Evolutionary conservation across 2,113 vertebrate species (phyloP).

Genomic region (Pelusios castaneus): DNA sequence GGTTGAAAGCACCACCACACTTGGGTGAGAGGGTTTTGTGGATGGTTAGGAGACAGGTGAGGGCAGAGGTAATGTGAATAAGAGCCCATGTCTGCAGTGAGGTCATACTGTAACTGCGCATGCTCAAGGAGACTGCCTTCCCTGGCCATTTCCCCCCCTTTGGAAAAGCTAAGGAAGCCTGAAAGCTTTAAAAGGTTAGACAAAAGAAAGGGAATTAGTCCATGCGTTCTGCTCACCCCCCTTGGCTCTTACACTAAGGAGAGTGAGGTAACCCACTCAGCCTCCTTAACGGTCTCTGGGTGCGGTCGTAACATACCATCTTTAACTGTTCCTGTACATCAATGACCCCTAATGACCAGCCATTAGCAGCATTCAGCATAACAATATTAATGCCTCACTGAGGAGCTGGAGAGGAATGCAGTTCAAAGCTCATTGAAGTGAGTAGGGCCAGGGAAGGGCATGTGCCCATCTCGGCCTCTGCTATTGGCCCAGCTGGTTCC

Average conservation of each 20-base stretch:
- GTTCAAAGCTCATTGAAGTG: not conserved
- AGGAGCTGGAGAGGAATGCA: not conserved
- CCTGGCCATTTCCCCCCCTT: not conserved
- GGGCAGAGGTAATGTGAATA: not conserved
- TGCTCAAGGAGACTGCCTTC: not conserved
- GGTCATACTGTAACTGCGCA: not conserved
- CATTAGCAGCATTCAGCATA: constrained; percentile 47
- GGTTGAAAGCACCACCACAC: not conserved
- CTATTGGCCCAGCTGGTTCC: not conserved
- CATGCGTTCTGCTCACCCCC: not conserved
- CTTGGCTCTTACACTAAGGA: not conserved
- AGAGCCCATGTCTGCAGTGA: not conserved
- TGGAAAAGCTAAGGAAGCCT: not conserved
- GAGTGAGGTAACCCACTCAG: not conserved
- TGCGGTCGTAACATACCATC: not conserved
- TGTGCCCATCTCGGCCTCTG: not conserved
- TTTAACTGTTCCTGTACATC: not conserved
- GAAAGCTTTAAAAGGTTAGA: not conserved
- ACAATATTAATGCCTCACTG: constrained; percentile 34
- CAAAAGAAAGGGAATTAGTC: not conserved
- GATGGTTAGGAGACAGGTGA: not conserved
- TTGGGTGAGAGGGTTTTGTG: not conserved
- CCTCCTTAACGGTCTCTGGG: not conserved
- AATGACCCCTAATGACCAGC: not conserved
- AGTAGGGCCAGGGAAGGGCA: not conserved